Evolutionary conservation across 92 coral and sea anemone genomes (phyloP), one percentile per base, ranked within the genome.

Genomic region (Palythoa grandis): DNA sequence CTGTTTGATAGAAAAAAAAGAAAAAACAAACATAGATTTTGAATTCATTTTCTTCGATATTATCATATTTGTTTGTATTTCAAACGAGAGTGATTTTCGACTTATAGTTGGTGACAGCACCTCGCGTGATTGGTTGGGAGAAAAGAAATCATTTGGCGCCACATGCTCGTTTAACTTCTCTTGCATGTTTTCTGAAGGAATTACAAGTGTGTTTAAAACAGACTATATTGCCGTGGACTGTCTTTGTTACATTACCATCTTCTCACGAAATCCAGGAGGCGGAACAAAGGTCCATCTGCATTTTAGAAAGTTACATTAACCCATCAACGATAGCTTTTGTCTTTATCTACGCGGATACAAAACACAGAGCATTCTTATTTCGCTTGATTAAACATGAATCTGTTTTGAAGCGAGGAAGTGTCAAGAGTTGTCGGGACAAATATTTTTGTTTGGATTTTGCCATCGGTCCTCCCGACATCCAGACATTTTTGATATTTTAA

Each of bases 61-160:
- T 65, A 11, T n/a, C 61, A 3, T 20, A 14, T 47, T 66, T 80
- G 85, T 66, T 80, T 80, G 23, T 80, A 15, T 80, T 11, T 43
- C 61, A 48, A 52, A 67, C 74, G 24, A 24, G 35, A 38, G 15
- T 47, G 16, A 70, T 10, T 80, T 48, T 80, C 24, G 48, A 63
- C 20, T 48, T 40, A 17, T 43, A 80, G 23, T 67, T 24, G 23
- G 4, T 65, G 66, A 67, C 74, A 19, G 22, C 43, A 47, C 40
- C 17, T 80, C 52, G 60, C 63, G 85, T 67, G 75, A 80, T 80
- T 20, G 57, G 14, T 67, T 80, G 38, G 84, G 12, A 14, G 43
- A 1, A 54, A 52, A 14, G 35, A 20, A 7, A n/a, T 11, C 58
- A 40, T 9, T 8, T 67, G 74, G 29, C 61, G 40, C 63, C 72